Percentiles rank a stretch among this genome's conserved stretches.
Conservation (phyloP, 2,113 vertebrate species). For the Meleagris gallopavo region DNA sequence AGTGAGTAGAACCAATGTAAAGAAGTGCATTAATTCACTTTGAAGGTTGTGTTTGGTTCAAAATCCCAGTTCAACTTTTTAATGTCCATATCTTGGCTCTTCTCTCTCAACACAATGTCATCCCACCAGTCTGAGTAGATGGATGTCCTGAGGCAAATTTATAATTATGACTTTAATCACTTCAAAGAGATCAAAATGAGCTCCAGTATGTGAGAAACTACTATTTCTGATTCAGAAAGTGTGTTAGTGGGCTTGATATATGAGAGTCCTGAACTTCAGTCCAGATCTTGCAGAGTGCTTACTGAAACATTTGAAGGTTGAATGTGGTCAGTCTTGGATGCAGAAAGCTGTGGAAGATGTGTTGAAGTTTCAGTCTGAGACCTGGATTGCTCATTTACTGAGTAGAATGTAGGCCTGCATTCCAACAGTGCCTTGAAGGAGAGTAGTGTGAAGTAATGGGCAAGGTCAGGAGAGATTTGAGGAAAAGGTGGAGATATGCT, state of each 20-base stretch:
- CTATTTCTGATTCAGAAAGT: neutral
- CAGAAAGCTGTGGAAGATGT: neutral
- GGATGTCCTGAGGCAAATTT: neutral
- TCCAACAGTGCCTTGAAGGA: fast-evolving
- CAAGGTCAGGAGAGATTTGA: neutral
- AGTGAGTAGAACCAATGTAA: neutral
- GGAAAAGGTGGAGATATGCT: neutral
- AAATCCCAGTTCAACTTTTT: neutral
- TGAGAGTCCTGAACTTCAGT: neutral
- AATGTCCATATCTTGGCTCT: neutral
- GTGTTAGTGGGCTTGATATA: neutral
- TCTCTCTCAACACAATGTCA: fast-evolving
- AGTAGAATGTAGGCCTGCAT: neutral
- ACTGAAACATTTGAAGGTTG: neutral
- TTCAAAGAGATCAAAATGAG: neutral
- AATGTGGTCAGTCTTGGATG: neutral
- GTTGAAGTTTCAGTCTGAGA: neutral
- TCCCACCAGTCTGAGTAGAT: neutral
- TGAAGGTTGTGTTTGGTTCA: neutral
- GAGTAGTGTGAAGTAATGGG: neutral
- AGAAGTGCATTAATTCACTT: neutral
- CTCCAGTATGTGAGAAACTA: neutral
- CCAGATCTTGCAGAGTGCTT: neutral
- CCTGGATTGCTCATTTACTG: neutral
- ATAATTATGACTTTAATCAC: neutral